Evolutionary conservation across 2,888 invertebrate genomes (phyloP), one percentile per base, ranked within the genome.

Genomic region (Thera obeliscata): DNA sequence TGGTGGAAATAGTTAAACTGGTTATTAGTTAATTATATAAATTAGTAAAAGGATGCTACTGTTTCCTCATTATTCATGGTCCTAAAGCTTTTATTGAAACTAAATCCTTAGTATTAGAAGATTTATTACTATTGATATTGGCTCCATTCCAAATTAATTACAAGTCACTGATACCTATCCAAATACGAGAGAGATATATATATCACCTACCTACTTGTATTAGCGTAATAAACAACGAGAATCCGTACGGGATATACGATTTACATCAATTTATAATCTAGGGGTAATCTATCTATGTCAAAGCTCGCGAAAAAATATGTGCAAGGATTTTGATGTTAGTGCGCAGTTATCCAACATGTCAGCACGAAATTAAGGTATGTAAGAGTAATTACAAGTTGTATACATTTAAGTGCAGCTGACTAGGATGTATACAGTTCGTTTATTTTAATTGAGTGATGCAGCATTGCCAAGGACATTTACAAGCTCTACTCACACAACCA

Each of bases 121-220:
- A 70, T 68, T 67, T 66, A 68, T 66, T 64, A 61, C 66, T 52
- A 72, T 68, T 59, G 66, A 68, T 72, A 68, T 69, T 73, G 73
- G 71, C 67, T 59, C 66, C 64, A 69, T 69, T 67, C 69, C 73
- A 73, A 73, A 71, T 69, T 69, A 71, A 73, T 71, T 71, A 71
- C 64, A 66, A 64, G 67, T 73, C 59, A 67, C 69, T 70, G 73
- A 69, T 68, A 68, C 64, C 68, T 69, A 68, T 69, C 68, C 61
- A 49, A 67, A 70, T 69, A 60, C 61, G 64, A 71, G 54, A 49
- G 22, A 56, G 61, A 63, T 43, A 63, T 63, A 70, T 67, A 72
- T 64, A 56, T 56, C 35, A 61, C 61, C 49, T n/a, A 61, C 58
- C 54, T 61, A 61, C 64, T 68, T 68, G 54, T 33, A 63, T 61